Percentiles rank a stretch among this genome's conserved stretches.
phyloP scores from a whole-genome alignment of 2,888 invertebrate genomes.

The Camponotus fellah region DNA sequence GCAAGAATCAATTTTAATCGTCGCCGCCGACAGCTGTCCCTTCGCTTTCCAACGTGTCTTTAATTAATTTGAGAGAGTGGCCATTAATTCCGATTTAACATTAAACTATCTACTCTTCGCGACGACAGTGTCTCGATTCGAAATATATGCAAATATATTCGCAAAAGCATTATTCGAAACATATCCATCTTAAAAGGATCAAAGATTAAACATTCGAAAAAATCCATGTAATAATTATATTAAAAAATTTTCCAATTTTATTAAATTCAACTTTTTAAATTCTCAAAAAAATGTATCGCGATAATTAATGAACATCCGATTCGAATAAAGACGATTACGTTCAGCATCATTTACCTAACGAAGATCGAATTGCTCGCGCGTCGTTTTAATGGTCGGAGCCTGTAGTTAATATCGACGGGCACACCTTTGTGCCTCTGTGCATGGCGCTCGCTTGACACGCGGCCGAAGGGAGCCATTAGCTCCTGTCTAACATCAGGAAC shows the following conservation, averaged over 20 bases:
- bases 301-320: background rate
- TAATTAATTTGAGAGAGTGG: slow-evolving; percentile 65
- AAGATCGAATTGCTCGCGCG: slow-evolving; percentile 12
- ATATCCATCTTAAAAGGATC: background rate
- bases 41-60: slow-evolving; percentile 59
- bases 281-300: background rate
- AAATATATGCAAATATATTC: background rate
- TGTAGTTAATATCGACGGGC: slow-evolving; percentile 23
- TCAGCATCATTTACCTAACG: background rate
- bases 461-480: slow-evolving; percentile 65
- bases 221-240: slow-evolving; percentile 1
- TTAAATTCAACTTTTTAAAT: too few species aligned
- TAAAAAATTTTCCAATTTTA: background rate
- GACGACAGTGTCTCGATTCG: background rate
- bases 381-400: background rate
- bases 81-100: slow-evolving; percentile 44
- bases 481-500: slow-evolving; percentile 26
- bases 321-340: background rate
- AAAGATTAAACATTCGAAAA: background rate
- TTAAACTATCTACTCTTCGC: background rate
- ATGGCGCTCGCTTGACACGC: slow-evolving; percentile 27
- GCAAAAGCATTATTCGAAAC: background rate
- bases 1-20: background rate
- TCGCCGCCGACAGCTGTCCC: background rate
- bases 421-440: slow-evolving; percentile 8